These are phyloP conservation scores for Carassius carassius DNA, from an alignment of 2,113 vertebrate species.

Conservation along the genomic window DNA sequence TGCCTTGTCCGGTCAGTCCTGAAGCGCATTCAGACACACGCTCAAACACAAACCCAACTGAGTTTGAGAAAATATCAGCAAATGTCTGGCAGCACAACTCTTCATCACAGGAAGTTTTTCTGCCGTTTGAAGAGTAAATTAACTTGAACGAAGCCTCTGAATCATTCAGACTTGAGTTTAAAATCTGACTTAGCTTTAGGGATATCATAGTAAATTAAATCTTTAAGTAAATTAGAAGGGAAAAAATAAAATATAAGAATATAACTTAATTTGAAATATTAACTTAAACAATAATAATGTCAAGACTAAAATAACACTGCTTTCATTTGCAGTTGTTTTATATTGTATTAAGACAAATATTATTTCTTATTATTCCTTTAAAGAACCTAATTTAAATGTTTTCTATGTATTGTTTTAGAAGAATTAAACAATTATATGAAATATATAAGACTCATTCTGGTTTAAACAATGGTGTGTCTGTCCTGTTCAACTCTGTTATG, in stretches of 20 bases:
- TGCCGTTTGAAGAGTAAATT: not conserved
- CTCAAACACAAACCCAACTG: not conserved
- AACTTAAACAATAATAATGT: too few species aligned
- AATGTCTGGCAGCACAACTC: not conserved
- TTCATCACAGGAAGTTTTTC: not conserved
- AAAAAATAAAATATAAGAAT: too few species aligned
- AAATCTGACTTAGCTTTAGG: not conserved
- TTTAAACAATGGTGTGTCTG: too few species aligned
- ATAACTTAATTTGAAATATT: too few species aligned
- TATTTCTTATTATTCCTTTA: not conserved
- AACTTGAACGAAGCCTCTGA: not conserved
- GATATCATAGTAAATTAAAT: too few species aligned
- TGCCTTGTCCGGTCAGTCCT: not conserved
- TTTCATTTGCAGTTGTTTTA: too few species aligned
- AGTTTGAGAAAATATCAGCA: not conserved
- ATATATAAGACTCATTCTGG: too few species aligned
- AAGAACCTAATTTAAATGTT: not conserved
- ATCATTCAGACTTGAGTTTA: not conserved
- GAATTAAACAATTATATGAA: too few species aligned
- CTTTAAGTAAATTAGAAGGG: too few species aligned
- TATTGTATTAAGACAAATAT: not conserved
- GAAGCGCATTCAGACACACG: not conserved
- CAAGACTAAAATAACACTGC: too few species aligned
- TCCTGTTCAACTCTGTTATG: too few species aligned
- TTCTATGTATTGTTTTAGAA: not conserved